Evolutionary conservation across 2,888 invertebrate species (phyloP).

Genomic region (Drosophila atripex): DNA sequence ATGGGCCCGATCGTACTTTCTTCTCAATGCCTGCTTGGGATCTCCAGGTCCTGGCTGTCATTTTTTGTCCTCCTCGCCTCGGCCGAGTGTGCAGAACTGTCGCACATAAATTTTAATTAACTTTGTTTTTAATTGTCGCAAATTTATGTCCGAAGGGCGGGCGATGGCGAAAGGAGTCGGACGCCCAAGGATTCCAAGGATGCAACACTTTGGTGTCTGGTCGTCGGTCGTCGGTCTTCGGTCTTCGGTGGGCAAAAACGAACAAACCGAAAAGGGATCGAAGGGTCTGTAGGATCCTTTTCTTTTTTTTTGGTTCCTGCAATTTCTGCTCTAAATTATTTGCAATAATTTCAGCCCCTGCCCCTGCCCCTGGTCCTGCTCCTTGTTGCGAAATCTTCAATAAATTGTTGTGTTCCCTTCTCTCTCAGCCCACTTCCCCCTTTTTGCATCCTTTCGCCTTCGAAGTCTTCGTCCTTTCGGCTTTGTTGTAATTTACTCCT

Average conservation of each 20-base stretch:
- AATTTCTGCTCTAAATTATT: constrained; percentile 81
- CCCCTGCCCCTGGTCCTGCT: constrained; percentile 28
- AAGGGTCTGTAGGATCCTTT: constrained; percentile 51
- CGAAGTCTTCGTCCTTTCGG: constrained; percentile 24
- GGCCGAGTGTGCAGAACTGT: constrained; percentile 70
- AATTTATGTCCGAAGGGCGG: constrained; percentile 74
- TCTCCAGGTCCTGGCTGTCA: constrained; percentile 7
- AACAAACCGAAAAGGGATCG: constrained; percentile 56
- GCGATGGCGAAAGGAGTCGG: constrained; percentile 20
- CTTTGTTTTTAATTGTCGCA: constrained; percentile 79
- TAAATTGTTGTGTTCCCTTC: constrained; percentile 11
- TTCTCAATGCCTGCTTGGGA: not conserved
- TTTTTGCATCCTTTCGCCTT: constrained; percentile 29
- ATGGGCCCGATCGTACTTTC: constrained; percentile 49
- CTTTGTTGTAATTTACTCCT: constrained; percentile 72
- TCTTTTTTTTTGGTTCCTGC: constrained; percentile 51
- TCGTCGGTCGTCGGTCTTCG: constrained; percentile 18
- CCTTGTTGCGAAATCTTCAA: constrained; percentile 43
- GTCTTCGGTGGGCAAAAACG: constrained; percentile 50
- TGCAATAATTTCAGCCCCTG: constrained; percentile 75
- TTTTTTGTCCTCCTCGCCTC: not conserved
- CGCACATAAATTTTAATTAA: constrained; percentile 82
- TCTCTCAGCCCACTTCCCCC: constrained; percentile 22
- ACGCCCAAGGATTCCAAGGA: not conserved
- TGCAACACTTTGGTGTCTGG: constrained; percentile 3